These are phyloP conservation scores for Tragelaphus oryx DNA, from an alignment of 2,797 vertebrate genomes.

Conservation along the genomic window DNA sequence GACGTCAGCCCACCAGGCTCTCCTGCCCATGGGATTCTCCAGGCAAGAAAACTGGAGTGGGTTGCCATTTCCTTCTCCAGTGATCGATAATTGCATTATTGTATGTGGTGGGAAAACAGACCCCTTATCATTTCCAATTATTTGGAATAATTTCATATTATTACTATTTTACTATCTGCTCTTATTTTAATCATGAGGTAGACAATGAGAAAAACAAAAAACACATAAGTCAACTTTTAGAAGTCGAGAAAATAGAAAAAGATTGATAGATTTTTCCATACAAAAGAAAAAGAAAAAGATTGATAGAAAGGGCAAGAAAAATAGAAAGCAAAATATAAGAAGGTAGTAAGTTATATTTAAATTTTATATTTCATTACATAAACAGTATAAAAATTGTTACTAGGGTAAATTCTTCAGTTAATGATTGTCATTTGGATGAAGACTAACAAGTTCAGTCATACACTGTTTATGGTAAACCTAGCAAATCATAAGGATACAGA, in stretches of 20 bases:
- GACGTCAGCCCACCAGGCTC: too few species aligned
- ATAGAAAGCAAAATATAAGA: neutral
- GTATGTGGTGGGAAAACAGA: neutral
- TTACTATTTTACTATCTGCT: neutral
- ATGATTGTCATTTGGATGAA: neutral
- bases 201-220: neutral
- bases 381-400: neutral
- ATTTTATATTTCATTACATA: neutral
- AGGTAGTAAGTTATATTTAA: neutral
- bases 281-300: neutral
- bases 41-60: too few species aligned
- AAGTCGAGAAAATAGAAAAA: neutral
- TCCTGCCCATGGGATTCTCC: too few species aligned
- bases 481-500: slow-evolving; percentile 2
- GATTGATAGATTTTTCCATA: neutral
- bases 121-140: neutral
- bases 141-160: neutral
- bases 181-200: neutral
- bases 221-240: neutral
- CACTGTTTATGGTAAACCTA: neutral
- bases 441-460: neutral
- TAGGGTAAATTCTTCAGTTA: neutral
- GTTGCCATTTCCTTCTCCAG: neutral
- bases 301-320: neutral
- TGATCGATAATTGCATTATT: neutral